Conservation (phyloP, 2,113 vertebrate genomes). For the Equus quagga region DNA sequence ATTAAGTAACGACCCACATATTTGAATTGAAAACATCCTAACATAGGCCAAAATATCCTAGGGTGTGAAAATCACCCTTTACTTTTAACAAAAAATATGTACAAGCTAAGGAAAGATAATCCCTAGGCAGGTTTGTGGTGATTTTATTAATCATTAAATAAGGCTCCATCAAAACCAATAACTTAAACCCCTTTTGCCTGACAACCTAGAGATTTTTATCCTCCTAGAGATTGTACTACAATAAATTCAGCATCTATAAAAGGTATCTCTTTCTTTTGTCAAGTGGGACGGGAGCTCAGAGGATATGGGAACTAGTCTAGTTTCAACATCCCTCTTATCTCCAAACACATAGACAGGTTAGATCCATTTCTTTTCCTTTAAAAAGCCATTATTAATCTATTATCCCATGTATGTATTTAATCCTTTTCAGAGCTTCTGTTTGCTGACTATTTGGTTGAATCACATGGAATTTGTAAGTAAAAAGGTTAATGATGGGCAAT, state of each 20-base stretch:
- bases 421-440: conserved; percentile 22
- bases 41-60: conserved; percentile 27
- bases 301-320: background rate
- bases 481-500: background rate
- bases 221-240: background rate
- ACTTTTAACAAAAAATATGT: conserved; percentile 10
- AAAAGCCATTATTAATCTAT: conserved; percentile 6
- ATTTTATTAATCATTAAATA: background rate
- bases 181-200: background rate
- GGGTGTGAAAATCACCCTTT: background rate
- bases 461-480: background rate
- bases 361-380: conserved; percentile 3
- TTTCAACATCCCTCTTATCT: background rate
- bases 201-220: background rate
- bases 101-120: background rate
- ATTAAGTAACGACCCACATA: background rate
- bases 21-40: background rate
- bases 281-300: background rate
- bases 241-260: background rate
- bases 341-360: background rate
- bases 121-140: background rate
- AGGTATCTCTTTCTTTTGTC: background rate
- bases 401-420: background rate
- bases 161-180: background rate
- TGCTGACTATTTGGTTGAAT: background rate